Evolutionary conservation across 2,888 invertebrate species (phyloP), one percentile per base, ranked within the genome.

Genomic region (Idaea aversata): DNA sequence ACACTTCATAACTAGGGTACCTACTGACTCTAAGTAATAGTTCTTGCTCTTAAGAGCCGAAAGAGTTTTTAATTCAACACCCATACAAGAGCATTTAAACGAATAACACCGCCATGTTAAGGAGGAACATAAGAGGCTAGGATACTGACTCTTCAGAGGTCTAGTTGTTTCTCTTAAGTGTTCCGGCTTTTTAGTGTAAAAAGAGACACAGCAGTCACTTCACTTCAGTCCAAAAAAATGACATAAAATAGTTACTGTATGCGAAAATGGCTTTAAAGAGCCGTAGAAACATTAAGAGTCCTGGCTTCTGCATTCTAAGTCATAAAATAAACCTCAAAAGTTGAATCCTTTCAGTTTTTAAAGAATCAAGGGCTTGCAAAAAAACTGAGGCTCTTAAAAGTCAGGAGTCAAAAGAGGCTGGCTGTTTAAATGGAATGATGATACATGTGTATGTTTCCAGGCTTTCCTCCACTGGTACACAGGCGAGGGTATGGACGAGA

Each of bases 61-160:
- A 57, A 15, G 7, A 15, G 15, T 3, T 0, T 98, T 98, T 90
- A 97, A 97, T 91, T 94, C 96, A 64, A 97, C 97, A 16, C 96
- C 97, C 73, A 96, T 97, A 64, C 97, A 97, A 88, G 97, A 97
- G 90, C 97, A 68, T 97, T 97, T 93, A 97, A 97, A 82, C 93
- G 97, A 73, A 96, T 97, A 81, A 95, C 88, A 96, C 95, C 2
- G 97, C 97, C 69, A 98, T 98, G 98, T 98, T 97, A 93, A 93
- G 97, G 47, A 94, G 97, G 77, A 96, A 95, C 93, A 98, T 93
- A 15, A 77, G 80, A 36, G 3, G 34, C 36, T 6, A 15, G 61
- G 57, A 1, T 15, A 5, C 57, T 25, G 25, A 25, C 25, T 25
- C 2, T 25, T 25, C 1, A 25, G 25, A 25, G 25, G 1, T 5